Conservation (phyloP, 2,888 invertebrate species). For the Synergus umbraculus region DNA sequence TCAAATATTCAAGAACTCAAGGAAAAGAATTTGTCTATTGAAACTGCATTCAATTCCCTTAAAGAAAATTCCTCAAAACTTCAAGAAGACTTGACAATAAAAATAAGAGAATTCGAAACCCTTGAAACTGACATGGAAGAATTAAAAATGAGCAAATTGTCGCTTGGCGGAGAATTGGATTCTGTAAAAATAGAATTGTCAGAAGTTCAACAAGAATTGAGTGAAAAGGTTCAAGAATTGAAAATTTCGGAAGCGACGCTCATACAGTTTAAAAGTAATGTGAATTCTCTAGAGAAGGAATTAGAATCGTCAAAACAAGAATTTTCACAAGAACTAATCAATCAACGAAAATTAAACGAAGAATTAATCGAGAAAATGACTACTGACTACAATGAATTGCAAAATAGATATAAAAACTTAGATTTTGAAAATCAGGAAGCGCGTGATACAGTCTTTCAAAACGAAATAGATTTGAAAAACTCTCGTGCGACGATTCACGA, state of each 20-base stretch:
- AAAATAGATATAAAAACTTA: conserved; percentile 18
- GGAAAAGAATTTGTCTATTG: conserved; percentile 44
- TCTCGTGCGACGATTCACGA: conserved; percentile 29
- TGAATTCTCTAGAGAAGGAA: neutral
- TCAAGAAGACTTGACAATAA: neutral
- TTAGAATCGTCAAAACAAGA: neutral
- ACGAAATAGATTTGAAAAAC: conserved; percentile 40
- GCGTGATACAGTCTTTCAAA: neutral
- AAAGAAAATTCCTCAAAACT: conserved; percentile 33
- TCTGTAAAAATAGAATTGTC: conserved; percentile 34
- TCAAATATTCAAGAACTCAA: conserved; percentile 43
- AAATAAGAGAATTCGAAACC: neutral
- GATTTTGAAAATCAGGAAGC: neutral
- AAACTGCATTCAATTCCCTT: conserved; percentile 45
- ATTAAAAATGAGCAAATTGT: conserved; percentile 11
- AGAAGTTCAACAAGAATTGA: conserved; percentile 27
- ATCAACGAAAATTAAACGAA: neutral
- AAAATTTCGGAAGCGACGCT: neutral
- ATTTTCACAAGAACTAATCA: neutral
- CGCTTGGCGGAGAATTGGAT: conserved; percentile 17
- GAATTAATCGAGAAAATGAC: conserved; percentile 10
- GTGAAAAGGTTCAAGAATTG: conserved; percentile 12
- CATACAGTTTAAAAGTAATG: neutral
- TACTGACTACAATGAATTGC: conserved; percentile 28
- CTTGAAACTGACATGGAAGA: neutral